phyloP scores from a whole-genome alignment of 2,113 vertebrate species.

The Geothlypis trichas region DNA sequence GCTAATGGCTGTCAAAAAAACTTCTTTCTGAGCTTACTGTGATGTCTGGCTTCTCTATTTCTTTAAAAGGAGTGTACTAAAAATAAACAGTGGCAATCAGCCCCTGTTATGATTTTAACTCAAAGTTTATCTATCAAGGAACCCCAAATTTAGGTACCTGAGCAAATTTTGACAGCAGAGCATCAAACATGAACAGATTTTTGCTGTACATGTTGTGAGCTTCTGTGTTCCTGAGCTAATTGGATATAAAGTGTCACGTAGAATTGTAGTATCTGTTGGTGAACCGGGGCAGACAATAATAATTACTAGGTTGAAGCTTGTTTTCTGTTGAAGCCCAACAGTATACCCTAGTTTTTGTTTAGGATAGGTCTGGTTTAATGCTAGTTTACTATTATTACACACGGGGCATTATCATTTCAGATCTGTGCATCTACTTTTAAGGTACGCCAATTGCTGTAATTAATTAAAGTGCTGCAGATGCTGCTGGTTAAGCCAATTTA shows the following conservation, averaged over 20 bases:
- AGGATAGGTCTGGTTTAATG: slow-evolving; percentile 54
- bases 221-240: background rate
- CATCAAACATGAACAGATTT: background rate
- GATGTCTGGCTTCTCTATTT: background rate
- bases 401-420: slow-evolving; percentile 58
- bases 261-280: background rate
- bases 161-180: background rate
- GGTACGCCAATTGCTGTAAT: slow-evolving; percentile 67
- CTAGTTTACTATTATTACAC: slow-evolving; percentile 50
- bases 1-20: background rate
- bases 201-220: background rate
- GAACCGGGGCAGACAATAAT: background rate
- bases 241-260: background rate
- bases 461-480: slow-evolving; percentile 74
- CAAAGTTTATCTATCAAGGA: background rate
- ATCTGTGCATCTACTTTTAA: slow-evolving; percentile 71
- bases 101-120: background rate
- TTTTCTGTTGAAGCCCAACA: slow-evolving; percentile 8
- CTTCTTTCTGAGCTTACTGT: background rate
- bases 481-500: slow-evolving; percentile 72
- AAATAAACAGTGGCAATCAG: background rate
- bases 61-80: background rate
- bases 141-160: background rate
- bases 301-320: background rate
- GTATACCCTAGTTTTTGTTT: slow-evolving; percentile 29